Evolutionary conservation across 2,797 vertebrate genomes (phyloP), one percentile per base, ranked within the genome.

Genomic region (Lagocephalus sceleratus): DNA sequence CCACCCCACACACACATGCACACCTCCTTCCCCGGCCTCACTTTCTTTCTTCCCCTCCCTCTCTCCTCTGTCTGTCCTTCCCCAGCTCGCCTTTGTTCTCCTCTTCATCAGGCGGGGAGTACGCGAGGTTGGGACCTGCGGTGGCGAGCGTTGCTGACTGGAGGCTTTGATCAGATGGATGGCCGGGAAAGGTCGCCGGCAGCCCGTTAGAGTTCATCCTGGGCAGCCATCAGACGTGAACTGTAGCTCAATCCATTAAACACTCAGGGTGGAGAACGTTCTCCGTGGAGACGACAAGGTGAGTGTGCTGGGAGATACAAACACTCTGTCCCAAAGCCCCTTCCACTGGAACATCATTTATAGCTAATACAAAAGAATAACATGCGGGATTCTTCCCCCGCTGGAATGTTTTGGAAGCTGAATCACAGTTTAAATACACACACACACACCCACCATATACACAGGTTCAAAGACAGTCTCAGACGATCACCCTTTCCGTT

Each of bases 31-130:
- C 17, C 6, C 47, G 71, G 83, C 83, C 17, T 17, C 66, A 67
- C 50, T 59, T 82, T 74, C 72, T 71, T 69, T 68, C 73, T 67
- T 64, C 62, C 48, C 47, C 73, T 86, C 85, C 79, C 82, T 81
- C 71, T 74, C 59, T 65, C 51, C 79, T 88, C 84, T 87, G 81
- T 87, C 85, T 47, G 75, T 85, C 85, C 79, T 83, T 81, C 71
- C 71, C 60, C 67, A 1, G 45, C 54, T 47, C 5, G 54, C 51
- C 79, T 88, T 85, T 87, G 81, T 87, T 87, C 83, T 86, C 54
- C 59, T 65, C 58, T 15, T 65, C 78, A 73, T 60, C 44, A 47
- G 75, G 84, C 65, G 57, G 56, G 69, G 66, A 53, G 80, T 79
- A 82, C 73, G 32, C 54, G 74, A 62, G 85, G 79, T 80, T 75